Evolutionary conservation across 64 coral and sea anemone genomes (phyloP).

Genomic region (Actinia tenebrosa): DNA sequence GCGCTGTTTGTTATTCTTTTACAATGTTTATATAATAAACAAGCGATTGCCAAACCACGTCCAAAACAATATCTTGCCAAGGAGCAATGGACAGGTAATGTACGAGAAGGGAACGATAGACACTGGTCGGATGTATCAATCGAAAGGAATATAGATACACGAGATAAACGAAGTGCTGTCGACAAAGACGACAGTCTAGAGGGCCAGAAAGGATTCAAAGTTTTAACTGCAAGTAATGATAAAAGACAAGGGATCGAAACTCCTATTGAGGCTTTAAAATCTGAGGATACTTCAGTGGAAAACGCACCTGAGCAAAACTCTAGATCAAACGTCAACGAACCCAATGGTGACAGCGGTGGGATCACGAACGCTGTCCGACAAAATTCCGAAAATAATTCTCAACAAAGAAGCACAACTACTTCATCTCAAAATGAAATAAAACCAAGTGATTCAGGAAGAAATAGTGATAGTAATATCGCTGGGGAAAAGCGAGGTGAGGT

Average conservation of each 20-base stretch:
- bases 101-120: slow-evolving; percentile 39
- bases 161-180: slow-evolving; percentile 30
- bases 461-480: neutral
- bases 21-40: slow-evolving; percentile 7
- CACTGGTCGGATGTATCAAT: slow-evolving; percentile 48
- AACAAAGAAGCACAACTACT: neutral
- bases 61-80: slow-evolving; percentile 48
- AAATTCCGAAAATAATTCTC: neutral
- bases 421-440: neutral
- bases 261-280: slow-evolving; percentile 41
- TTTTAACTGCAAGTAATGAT: slow-evolving; percentile 4
- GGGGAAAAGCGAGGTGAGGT: slow-evolving; percentile 2
- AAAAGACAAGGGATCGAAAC: slow-evolving; percentile 58
- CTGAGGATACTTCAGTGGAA: neutral
- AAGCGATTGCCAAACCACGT: slow-evolving; percentile 59
- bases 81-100: slow-evolving; percentile 45
- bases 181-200: slow-evolving; percentile 37
- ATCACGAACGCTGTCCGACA: neutral
- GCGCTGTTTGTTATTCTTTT: slow-evolving; percentile 41
- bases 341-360: neutral
- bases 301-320: neutral
- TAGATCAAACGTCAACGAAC: neutral
- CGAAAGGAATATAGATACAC: neutral
- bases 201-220: slow-evolving; percentile 1
- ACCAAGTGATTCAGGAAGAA: neutral